Evolutionary conservation across 2,888 invertebrate genomes (phyloP), one percentile per base, ranked within the genome.

Genomic region (Clepsis dumicolana): DNA sequence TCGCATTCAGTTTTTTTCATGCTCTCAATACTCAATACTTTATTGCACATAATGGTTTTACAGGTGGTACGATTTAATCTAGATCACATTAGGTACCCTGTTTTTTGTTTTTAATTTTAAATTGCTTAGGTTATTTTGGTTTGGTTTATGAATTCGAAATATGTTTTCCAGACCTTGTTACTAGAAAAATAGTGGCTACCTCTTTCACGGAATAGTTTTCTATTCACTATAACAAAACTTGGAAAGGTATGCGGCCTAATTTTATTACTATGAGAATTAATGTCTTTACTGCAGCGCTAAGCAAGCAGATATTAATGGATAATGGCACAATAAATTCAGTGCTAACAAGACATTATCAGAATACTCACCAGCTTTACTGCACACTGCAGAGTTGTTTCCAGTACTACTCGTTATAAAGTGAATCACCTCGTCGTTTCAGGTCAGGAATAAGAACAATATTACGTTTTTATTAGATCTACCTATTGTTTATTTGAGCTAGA

Each of bases 331-430:
- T 67, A 67, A 67, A 67, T 67, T 32, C 38, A 2, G 48, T 12
- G 50, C 62, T 63, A 65, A 65, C 65, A 59, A 62, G 62, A 54
- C 66, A 66, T 66, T 66, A 66, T 66, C 66, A 48, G 32, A 27
- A 56, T 61, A 25, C 29, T 29, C 29, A 7, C 29, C n/a, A 38
- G 61, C 44, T 66, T 62, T 35, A 38, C 27, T 62, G 54, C 35
- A 24, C 62, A 10, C 60, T 61, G 60, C 27, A 61, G 48, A 56
- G 32, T 48, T 61, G 18, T 61, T 61, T 48, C 60, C 4, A 61
- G 60, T 61, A 29, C 24, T 16, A 59, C 10, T 25, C 44, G 8
- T 48, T 48, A 14, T 12, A n/a, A 59, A 16, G 14, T n/a, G 21
- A n/a, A 61, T 29, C 29, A 61, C 44, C 48, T 48, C 60, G 29